Base-by-base conservation (phyloP, 2,113 vertebrate genomes). In the Cryptotis parvus region DNA sequence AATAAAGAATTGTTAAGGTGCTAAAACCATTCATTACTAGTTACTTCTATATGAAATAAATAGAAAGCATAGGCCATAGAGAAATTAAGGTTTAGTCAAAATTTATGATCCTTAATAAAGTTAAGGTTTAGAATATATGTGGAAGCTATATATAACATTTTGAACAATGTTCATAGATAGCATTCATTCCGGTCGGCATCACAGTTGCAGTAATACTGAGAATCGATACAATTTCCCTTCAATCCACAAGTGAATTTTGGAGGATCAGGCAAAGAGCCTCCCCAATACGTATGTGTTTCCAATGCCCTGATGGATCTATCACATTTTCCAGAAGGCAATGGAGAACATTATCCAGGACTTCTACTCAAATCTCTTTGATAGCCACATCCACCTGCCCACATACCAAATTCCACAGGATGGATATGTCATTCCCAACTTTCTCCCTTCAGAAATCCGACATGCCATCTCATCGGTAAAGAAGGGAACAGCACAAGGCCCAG, bases 171-270 rank as follows among this genome's bases (percentile, higher is more conserved):
- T n/a, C n/a, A n/a, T n/a, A n/a, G n/a, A n/a, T n/a, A n/a, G n/a
- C 99, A 99, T 97, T 98, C 98, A 37, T 96, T 97, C 69, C 96
- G 97, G 97, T 99, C 99, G 0, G 98, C 98, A 61, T 99, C 98
- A 88, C 99, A 99, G 96, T 99, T 99, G 97, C 99, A 99, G 93
- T 97, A 96, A 95, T 98, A 96, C 0, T 98, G 98, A 26, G 98
- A 93, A 84, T 98, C 98, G 18, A 98, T 95, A 96, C 98, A 98
- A 92, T 29, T 98, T 33, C 97, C 97, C 68, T 98, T 94, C 63
- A 98, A 81, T 90, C 98, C 98, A 96, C 98, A 98, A 65, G 97
- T 70, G 90, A 98, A 98, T 91, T 97, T 98, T 41, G 96, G 97
- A 69, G 94, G 91, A 76, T 97, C 87, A 70, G 97, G 97, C 39